Base-by-base conservation (phyloP, 1,140 invertebrate genomes). In the Achatina immaculata region DNA sequence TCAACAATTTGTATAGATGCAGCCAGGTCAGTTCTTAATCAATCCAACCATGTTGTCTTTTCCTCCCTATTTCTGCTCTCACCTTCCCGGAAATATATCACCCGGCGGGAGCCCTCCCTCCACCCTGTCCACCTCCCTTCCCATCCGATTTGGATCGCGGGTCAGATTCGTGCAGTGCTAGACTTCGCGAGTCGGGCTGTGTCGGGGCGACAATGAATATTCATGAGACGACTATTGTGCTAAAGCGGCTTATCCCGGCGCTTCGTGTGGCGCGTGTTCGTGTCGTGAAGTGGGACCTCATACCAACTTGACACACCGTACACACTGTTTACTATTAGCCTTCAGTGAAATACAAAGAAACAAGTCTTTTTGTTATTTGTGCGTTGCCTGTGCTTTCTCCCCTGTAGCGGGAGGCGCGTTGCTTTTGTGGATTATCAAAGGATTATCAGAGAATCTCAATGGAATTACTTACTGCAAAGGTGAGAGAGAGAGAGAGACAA, bases 161-260 rank as follows among this genome's bases (percentile, higher is more conserved):
- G 82, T 80, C 82, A 83, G 78, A 73, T 73, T 69, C 81, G 82
- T 83, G 78, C 82, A 80, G 82, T 83, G 82, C 82, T 77, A 36
- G 45, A 76, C 81, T 40, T 55, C 76, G 76, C 81, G 69, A 82
- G 71, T 78, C 55, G 78, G 65, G 81, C 81, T 82, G 69, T 75
- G 65, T 78, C 77, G 75, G 81, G 75, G 75, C 81, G 48, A 43
- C 24, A 34, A 43, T 19, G 34, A 81, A 83, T 80, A 82, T 83
- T 84, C 82, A 83, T 81, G 81, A 83, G 82, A 76, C 51, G 74
- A 31, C 79, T 82, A 84, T 84, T 84, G 83, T 84, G 83, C 81
- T 79, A 82, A 82, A 55, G 75, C 74, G 81, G 74, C 76, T 66
- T 76, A 71, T 81, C 83, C 83, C 81, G 79, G 83, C 81, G 71